Conservation (phyloP, 2,888 invertebrate species). For the Chelonus formosanus region DNA sequence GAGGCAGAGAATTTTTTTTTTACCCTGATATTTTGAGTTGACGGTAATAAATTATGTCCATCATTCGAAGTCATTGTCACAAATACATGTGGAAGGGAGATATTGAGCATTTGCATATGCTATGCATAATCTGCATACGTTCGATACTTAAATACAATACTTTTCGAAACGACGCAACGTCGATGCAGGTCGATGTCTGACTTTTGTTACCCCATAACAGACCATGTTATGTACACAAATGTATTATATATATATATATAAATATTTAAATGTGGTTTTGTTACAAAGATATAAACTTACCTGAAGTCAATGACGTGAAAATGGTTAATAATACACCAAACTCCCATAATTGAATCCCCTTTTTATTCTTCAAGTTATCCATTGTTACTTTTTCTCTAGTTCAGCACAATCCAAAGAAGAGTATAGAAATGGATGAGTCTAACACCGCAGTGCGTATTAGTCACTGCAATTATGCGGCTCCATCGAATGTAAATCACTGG, state of each 20-base stretch:
- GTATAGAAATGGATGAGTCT: neutral
- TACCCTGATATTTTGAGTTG: too few relatives aligned
- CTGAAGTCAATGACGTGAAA: conserved; percentile 37
- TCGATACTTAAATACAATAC: neutral
- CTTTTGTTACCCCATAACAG: conserved; percentile 11
- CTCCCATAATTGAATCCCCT: conserved; percentile 29
- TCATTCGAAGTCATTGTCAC: neutral
- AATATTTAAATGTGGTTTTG: neutral
- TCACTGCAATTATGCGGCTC: conserved; percentile 7
- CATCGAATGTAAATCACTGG: conserved; percentile 30
- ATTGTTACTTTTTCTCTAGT: conserved; percentile 11
- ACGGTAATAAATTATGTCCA: neutral
- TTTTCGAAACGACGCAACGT: conserved; percentile 3
- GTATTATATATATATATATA: neutral
- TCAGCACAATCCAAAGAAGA: neutral
- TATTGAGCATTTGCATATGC: conserved; percentile 15
- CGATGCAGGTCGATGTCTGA: conserved; percentile 25
- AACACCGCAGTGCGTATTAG: neutral
- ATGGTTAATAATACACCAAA: conserved; percentile 35
- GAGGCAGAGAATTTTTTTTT: too few relatives aligned
- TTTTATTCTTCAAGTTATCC: conserved; percentile 2
- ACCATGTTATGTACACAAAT: conserved; percentile 16
- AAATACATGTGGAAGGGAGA: neutral
- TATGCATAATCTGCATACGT: conserved; percentile 16
- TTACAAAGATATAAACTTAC: conserved; percentile 33